Evolutionary conservation across 2,797 vertebrate species (phyloP).

Genomic region (Scleropages formosus): DNA sequence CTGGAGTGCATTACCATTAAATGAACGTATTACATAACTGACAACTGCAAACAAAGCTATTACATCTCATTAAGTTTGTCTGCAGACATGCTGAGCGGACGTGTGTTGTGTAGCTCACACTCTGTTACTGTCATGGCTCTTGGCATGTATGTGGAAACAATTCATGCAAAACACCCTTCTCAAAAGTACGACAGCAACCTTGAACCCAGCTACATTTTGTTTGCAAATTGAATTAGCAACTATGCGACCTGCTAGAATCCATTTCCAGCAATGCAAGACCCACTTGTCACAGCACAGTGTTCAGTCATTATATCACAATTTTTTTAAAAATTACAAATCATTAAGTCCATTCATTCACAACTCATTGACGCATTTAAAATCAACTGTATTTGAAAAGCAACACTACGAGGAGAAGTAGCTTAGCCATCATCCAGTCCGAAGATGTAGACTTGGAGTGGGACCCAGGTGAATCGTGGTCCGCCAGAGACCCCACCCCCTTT

Average conservation of each 20-base stretch:
- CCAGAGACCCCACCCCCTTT: constrained; percentile 39
- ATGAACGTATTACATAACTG: not conserved
- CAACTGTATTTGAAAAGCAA: constrained; percentile 23
- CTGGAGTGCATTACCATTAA: not conserved
- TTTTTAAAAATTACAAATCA: too few relatives aligned
- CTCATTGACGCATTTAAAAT: constrained; percentile 3
- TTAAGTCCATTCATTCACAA: not conserved
- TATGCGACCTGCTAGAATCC: not conserved
- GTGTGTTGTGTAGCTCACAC: too few relatives aligned
- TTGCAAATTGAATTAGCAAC: not conserved
- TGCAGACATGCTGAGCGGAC: too few relatives aligned
- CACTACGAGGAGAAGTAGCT: constrained; percentile 16
- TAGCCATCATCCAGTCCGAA: not conserved
- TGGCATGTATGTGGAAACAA: not conserved
- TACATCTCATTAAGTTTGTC: too few relatives aligned
- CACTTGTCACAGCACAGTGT: too few relatives aligned
- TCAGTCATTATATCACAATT: too few relatives aligned
- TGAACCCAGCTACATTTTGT: not conserved
- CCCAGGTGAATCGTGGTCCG: not conserved
- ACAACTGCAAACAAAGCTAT: not conserved
- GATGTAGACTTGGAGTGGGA: not conserved
- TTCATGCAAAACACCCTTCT: not conserved
- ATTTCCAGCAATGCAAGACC: too few relatives aligned
- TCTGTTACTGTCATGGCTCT: too few relatives aligned
- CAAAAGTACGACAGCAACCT: not conserved